These are phyloP conservation scores for Rutilus rutilus DNA, from an alignment of 2,113 vertebrate genomes.

Conservation along the genomic window DNA sequence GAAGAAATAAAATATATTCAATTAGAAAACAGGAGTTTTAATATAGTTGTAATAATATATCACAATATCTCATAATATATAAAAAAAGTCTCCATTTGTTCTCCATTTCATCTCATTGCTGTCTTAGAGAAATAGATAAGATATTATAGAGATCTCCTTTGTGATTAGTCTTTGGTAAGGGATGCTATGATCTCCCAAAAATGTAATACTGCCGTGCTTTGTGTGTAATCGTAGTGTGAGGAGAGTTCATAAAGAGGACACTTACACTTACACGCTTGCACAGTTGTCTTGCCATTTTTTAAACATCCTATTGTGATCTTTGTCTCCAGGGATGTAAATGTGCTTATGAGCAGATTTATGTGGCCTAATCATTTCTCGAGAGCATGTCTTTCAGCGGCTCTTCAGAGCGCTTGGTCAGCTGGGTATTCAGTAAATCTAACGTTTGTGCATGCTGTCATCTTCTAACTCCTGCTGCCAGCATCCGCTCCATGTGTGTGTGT, in stretches of 20 bases:
- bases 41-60: too few relatives aligned
- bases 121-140: neutral
- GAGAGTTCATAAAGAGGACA: neutral
- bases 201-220: neutral
- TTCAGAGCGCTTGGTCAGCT: constrained; percentile 1
- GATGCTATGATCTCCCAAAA: neutral
- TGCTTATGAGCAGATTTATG: constrained; percentile 16
- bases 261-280: neutral
- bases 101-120: neutral
- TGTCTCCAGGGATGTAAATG: constrained; percentile 22
- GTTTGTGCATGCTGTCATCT: neutral
- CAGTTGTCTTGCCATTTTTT: neutral
- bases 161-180: neutral
- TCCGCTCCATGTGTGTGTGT: neutral
- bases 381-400: constrained; percentile 12
- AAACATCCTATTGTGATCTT: constrained; percentile 39
- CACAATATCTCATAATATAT: too few relatives aligned
- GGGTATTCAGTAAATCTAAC: constrained; percentile 18
- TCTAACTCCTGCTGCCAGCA: neutral
- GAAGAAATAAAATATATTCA: too few relatives aligned
- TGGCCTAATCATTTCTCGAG: constrained; percentile 32
- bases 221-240: constrained; percentile 7
- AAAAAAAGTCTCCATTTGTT: too few relatives aligned
- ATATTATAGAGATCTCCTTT: constrained; percentile 34
- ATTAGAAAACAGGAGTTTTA: too few relatives aligned